Evolutionary conservation across 2,797 vertebrate species (phyloP), one percentile per base, ranked within the genome.

Genomic region (Rhinatrema bivittatum): DNA sequence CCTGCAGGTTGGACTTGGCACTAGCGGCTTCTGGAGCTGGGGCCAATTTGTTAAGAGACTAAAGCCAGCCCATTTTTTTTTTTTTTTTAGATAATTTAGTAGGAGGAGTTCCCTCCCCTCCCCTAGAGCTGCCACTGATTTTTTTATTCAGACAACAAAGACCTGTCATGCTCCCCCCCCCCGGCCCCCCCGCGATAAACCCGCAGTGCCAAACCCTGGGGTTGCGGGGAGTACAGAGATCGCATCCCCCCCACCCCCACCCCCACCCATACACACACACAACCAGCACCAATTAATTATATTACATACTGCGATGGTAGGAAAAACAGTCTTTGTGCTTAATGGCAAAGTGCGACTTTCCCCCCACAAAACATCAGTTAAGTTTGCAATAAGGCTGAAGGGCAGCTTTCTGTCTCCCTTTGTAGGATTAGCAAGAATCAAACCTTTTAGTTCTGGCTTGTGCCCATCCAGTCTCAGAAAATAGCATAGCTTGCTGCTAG

Each of bases 81-180:
- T n/a, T n/a, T n/a, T n/a, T n/a, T n/a, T n/a, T n/a, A 90, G 88
- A 90, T 94, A 90, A 93, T 91, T 89, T 87, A 87, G 93, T 88
- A 91, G 93, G 94, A 96, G 94, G 93, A 93, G 92, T 86, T 79
- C 87, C 81, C 72, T 76, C 81, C 81, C 87, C 81, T 72, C 76
- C 81, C 81, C 70, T 53, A 71, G 79, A 71, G 73, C 87, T 76
- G 76, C 85, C 85, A 70, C 85, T 82, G 85, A 87, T 86, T 91
- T 87, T 90, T 85, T 86, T 89, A 85, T 86, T 88, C 91, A 88
- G 86, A 81, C 90, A 95, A 97, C 93, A 97, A 97, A 97, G 91
- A 93, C 81, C 89, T 94, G 91, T 92, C 90, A 93, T 81, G 88
- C 87, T 87, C 61, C 75, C 76, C 82, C 82, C 61, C 75, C 76